Conservation (phyloP, 2,888 invertebrate genomes). For the Taenaris catops region DNA sequence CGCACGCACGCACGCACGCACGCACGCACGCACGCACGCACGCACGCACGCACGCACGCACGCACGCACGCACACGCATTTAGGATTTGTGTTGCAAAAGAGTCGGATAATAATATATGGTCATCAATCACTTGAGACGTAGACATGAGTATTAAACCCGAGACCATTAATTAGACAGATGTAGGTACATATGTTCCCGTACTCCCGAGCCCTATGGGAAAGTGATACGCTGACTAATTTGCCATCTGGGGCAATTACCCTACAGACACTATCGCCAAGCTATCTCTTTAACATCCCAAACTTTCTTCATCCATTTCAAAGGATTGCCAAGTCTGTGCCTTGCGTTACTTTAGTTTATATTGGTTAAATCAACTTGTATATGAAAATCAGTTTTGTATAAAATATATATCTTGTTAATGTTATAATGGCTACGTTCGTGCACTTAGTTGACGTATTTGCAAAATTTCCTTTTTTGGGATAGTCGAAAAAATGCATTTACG, state of each 20-base stretch:
- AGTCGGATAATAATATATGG: conserved; percentile 2
- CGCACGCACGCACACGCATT: no score
- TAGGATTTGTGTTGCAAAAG: no score
- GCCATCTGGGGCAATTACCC: conserved; percentile 26
- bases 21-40: no score
- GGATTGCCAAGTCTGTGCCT: conserved; percentile 21
- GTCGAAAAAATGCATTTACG: no score
- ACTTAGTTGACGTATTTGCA: no score
- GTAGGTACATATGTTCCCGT: conserved; percentile 18
- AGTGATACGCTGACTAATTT: conserved; percentile 28
- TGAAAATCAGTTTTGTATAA: conserved; percentile 3
- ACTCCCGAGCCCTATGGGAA: conserved; percentile 23
- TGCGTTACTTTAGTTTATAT: conserved; percentile 15
- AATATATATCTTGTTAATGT: no score
- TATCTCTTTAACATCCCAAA: conserved; percentile 18
- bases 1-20: no score
- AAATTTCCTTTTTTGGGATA: no score
- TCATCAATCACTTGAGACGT: conserved; percentile 15
- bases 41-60: no score
- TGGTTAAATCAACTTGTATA: conserved; percentile 11
- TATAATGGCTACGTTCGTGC: no score
- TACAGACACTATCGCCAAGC: conserved; percentile 23
- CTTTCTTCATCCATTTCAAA: conserved; percentile 21
- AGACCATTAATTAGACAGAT: conserved; percentile 22
- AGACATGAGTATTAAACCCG: conserved; percentile 16